Evolutionary conservation across 2,113 vertebrate species (phyloP).

Genomic region (Daphoenositta chrysoptera): DNA sequence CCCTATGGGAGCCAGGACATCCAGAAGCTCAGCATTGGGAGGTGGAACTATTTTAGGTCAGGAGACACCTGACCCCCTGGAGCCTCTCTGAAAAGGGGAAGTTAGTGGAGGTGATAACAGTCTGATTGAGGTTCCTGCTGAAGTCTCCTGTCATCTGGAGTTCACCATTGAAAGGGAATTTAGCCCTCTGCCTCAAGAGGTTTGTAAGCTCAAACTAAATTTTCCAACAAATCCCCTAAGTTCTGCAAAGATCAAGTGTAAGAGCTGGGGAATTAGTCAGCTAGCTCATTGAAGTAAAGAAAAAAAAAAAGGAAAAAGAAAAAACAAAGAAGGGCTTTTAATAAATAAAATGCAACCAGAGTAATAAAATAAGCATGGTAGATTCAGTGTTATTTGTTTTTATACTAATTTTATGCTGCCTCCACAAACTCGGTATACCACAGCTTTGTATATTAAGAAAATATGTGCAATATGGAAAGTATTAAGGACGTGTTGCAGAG

Average conservation of each 20-base stretch:
- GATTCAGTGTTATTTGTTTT: neutral
- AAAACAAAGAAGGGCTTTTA: neutral
- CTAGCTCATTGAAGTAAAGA: neutral
- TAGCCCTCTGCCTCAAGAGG: neutral
- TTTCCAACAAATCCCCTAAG: neutral
- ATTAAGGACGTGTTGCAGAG: constrained; percentile 5
- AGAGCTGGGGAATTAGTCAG: neutral
- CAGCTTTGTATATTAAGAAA: constrained; percentile 18
- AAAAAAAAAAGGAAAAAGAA: accelerated
- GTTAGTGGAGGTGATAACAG: neutral
- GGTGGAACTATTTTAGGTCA: neutral
- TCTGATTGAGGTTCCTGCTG: neutral
- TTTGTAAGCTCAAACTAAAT: neutral
- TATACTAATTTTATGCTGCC: neutral
- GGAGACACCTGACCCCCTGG: neutral
- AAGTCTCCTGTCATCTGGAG: neutral
- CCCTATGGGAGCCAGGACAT: neutral
- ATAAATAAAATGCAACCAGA: neutral
- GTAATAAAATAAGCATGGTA: neutral
- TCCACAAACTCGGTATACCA: neutral
- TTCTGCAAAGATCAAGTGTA: neutral
- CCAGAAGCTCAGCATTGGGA: neutral
- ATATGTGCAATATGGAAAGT: constrained; percentile 6
- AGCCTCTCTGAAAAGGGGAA: neutral
- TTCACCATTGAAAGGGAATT: neutral